Evolutionary conservation across 2,888 invertebrate genomes (phyloP).

Genomic region (Mayetiola destructor): DNA sequence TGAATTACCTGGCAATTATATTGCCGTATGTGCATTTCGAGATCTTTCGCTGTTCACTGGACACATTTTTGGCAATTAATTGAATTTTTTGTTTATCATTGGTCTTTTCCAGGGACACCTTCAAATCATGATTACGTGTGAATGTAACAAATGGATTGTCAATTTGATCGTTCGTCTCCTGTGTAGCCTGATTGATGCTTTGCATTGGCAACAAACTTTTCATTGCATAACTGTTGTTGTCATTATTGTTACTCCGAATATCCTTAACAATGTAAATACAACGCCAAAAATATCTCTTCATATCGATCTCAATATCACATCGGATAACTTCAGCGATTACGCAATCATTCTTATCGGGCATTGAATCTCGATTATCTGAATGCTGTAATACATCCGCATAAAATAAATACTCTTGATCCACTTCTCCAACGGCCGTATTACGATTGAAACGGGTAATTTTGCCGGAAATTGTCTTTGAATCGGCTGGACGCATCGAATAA

Average conservation of each 20-base stretch:
- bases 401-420: conserved; percentile 47
- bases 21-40: not conserved
- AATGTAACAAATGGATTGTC: not conserved
- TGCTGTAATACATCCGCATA: conserved; percentile 40
- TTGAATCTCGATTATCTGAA: conserved; percentile 33
- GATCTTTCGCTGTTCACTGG: not conserved
- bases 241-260: not conserved
- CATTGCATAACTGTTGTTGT: not conserved
- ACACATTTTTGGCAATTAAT: not conserved
- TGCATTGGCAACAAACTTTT: too few species aligned
- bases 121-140: conserved; percentile 5
- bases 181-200: too few species aligned
- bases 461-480: conserved; percentile 16
- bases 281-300: conserved; percentile 35
- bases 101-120: not conserved
- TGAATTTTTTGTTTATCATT: not conserved
- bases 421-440: conserved; percentile 38
- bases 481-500: not conserved
- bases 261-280: conserved; percentile 22
- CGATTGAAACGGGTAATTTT: conserved; percentile 24
- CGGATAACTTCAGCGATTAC: conserved; percentile 56
- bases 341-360: conserved; percentile 44
- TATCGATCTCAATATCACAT: conserved; percentile 58
- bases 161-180: not conserved
- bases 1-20: not conserved